These are phyloP conservation scores for Phoenicopterus ruber DNA, from an alignment of 2,113 vertebrate species.

Conservation along the genomic window DNA sequence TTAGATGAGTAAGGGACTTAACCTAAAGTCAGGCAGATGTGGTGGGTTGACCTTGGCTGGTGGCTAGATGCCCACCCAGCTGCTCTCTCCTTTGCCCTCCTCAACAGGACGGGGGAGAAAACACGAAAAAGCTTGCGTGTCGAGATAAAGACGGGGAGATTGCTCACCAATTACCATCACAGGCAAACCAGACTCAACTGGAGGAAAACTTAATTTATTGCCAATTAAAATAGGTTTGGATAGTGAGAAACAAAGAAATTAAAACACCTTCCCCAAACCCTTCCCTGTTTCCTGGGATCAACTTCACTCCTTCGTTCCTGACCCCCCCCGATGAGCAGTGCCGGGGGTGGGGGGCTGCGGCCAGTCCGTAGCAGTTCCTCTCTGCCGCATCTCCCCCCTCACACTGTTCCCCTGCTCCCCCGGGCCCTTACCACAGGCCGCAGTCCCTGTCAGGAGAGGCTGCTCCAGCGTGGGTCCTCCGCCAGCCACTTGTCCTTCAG, in stretches of 20 bases:
- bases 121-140: neutral
- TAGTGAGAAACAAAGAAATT: neutral
- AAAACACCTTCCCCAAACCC: rapidly evolving
- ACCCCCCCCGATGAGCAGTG: rapidly evolving
- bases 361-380: neutral
- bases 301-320: too few species aligned
- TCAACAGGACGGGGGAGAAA: neutral
- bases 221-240: neutral
- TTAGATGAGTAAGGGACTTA: neutral
- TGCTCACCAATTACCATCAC: rapidly evolving
- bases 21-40: neutral
- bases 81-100: neutral
- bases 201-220: neutral
- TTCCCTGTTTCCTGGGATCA: neutral
- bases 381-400: rapidly evolving
- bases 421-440: rapidly evolving
- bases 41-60: neutral
- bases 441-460: neutral
- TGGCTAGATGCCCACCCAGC: neutral
- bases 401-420: neutral
- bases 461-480: rapidly evolving
- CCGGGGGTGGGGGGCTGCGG: rapidly evolving
- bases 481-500: rapidly evolving
- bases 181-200: neutral
- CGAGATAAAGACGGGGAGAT: rapidly evolving